Conservation (phyloP, 1,140 invertebrate genomes). For the Grapholita molesta region DNA sequence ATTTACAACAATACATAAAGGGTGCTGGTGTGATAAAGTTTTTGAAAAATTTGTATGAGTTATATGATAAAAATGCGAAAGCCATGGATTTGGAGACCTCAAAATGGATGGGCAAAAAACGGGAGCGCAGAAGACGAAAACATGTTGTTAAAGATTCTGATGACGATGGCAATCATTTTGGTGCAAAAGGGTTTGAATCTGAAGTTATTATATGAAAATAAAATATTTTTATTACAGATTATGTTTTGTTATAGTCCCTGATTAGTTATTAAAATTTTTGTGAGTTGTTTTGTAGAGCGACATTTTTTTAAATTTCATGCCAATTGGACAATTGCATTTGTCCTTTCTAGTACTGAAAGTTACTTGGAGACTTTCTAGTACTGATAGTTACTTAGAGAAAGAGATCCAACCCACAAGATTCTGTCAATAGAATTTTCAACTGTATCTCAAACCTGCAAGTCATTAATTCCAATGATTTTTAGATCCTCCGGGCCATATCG, state of each 20-base stretch:
- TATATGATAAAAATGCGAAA: conserved; percentile 43
- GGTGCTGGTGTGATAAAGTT: conserved; percentile 74
- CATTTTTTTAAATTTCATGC: too few species aligned
- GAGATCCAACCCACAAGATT: too few species aligned
- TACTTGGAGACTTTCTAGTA: too few species aligned
- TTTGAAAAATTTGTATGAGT: conserved; percentile 56
- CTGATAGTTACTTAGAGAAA: too few species aligned
- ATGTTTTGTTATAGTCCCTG: background rate
- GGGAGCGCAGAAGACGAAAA: conserved; percentile 39
- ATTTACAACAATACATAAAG: conserved; percentile 75
- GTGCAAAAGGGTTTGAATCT: conserved; percentile 61
- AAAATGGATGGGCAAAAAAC: conserved; percentile 25
- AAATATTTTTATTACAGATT: conserved; percentile 22
- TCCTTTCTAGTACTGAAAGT: too few species aligned
- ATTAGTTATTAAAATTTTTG: background rate
- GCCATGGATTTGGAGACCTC: conserved; percentile 43
- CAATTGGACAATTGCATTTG: too few species aligned
- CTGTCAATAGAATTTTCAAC: too few species aligned
- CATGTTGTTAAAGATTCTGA: conserved; percentile 32
- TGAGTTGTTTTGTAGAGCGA: too few species aligned
- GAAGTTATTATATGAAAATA: conserved; percentile 54
- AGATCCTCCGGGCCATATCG: too few species aligned
- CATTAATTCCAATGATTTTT: too few species aligned
- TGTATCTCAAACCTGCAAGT: too few species aligned
- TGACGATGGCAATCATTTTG: conserved; percentile 41